Evolutionary conservation across 2,113 vertebrate genomes (phyloP).

Genomic region (Climacteris rufus): DNA sequence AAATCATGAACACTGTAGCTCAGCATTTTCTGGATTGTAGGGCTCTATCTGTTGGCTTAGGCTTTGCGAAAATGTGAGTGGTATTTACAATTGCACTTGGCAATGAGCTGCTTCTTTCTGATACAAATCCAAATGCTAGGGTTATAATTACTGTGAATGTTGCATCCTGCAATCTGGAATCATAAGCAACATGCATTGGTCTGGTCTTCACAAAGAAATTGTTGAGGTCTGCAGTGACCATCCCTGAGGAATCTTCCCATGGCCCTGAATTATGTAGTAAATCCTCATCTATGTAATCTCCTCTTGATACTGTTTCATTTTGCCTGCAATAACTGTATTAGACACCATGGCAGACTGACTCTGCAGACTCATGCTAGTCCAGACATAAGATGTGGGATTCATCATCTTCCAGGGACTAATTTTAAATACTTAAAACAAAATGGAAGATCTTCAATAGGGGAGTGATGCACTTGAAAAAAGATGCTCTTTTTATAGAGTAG

Average conservation of each 20-base stretch:
- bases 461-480: not conserved
- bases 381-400: not conserved
- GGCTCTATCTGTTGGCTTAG: slow-evolving; percentile 66
- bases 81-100: slow-evolving; percentile 35
- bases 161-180: slow-evolving; percentile 1
- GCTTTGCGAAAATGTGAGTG: slow-evolving; percentile 15
- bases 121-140: not conserved
- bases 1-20: slow-evolving; percentile 43
- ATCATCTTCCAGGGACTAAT: not conserved
- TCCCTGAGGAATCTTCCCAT: not conserved
- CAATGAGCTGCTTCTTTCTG: not conserved
- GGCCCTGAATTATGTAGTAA: not conserved
- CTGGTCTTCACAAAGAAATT: not conserved
- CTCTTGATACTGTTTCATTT: not conserved
- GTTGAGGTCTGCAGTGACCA: not conserved
- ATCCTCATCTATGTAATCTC: not conserved
- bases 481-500: not conserved
- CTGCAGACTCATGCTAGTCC: not conserved
- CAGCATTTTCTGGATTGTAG: slow-evolving; percentile 63
- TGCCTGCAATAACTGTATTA: not conserved
- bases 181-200: not conserved
- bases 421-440: not conserved
- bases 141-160: slow-evolving; percentile 34
- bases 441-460: not conserved
- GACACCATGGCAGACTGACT: not conserved